phyloP scores from a whole-genome alignment of 2,888 invertebrate genomes.

The Amphipoea oculea region DNA sequence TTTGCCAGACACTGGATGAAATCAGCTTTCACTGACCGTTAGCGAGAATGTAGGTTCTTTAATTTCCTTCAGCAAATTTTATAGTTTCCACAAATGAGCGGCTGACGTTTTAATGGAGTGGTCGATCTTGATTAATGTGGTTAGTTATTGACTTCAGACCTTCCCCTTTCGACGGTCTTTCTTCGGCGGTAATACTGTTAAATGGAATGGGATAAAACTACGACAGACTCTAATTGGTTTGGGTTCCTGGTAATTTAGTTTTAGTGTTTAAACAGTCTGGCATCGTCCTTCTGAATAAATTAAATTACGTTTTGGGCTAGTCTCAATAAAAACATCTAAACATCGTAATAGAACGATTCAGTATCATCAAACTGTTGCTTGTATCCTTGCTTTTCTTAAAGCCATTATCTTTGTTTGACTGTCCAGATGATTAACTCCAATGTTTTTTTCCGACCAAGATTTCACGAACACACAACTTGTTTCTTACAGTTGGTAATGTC shows the following conservation, averaged over 20 bases:
- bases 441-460: slow-evolving; percentile 46
- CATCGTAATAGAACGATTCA: background rate
- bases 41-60: slow-evolving; percentile 36
- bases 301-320: background rate
- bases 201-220: slow-evolving; percentile 49
- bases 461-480: slow-evolving; percentile 57
- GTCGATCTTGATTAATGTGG: slow-evolving; percentile 67
- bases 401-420: slow-evolving; percentile 12
- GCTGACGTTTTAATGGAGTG: slow-evolving; percentile 45
- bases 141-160: slow-evolving; percentile 61
- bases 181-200: slow-evolving; percentile 47
- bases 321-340: background rate
- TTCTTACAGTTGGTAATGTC: slow-evolving; percentile 64
- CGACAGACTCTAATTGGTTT: slow-evolving; percentile 29
- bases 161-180: slow-evolving; percentile 50
- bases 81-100: slow-evolving; percentile 57
- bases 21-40: slow-evolving; percentile 44
- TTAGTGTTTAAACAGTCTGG: slow-evolving; percentile 21
- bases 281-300: slow-evolving; percentile 12
- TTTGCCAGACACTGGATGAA: slow-evolving; percentile 21
- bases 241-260: slow-evolving; percentile 46
- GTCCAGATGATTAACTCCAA: slow-evolving; percentile 9
- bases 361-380: background rate
- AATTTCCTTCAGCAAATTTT: slow-evolving; percentile 59
- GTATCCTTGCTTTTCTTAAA: slow-evolving; percentile 10